Evolutionary conservation across 1,140 invertebrate species (phyloP).

Genomic region (Cecropterus lyciades): DNA sequence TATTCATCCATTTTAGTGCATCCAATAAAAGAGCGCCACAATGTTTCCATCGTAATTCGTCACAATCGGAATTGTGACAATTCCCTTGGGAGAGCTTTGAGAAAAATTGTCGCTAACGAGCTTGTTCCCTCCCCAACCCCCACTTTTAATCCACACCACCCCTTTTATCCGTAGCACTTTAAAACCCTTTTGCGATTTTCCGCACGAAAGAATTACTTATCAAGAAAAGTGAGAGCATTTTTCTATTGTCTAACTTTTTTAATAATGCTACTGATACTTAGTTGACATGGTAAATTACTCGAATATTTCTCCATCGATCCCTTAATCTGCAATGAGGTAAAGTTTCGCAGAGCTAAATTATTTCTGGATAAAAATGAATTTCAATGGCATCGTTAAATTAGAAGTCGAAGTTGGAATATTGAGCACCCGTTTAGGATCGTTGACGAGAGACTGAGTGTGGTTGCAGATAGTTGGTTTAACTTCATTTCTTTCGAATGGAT

Average conservation of each 20-base stretch:
- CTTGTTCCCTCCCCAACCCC: constrained; percentile 57
- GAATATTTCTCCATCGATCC: constrained; percentile 19
- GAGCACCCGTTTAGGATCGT: neutral
- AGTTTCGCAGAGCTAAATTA: constrained; percentile 4
- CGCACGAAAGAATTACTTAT: constrained; percentile 68
- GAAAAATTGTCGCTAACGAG: constrained; percentile 83
- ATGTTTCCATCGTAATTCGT: constrained; percentile 71
- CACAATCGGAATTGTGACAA: constrained; percentile 75
- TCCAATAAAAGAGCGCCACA: constrained; percentile 59
- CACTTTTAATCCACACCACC: constrained; percentile 63
- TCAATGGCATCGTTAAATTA: constrained; percentile 15
- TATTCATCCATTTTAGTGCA: constrained; percentile 32
- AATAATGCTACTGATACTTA: constrained; percentile 43
- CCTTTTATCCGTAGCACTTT: constrained; percentile 71
- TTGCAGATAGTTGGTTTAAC: neutral
- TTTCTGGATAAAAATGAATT: constrained; percentile 17
- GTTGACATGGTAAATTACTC: constrained; percentile 28
- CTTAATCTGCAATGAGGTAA: constrained; percentile 9
- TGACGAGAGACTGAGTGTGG: neutral
- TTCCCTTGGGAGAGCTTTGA: constrained; percentile 75
- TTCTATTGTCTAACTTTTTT: constrained; percentile 63
- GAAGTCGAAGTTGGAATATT: constrained; percentile 7
- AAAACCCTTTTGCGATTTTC: constrained; percentile 80
- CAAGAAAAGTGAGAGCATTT: constrained; percentile 69
- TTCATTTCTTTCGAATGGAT: neutral